Base-by-base conservation (phyloP, 1,140 invertebrate genomes). In the Drosophila persimilis region DNA sequence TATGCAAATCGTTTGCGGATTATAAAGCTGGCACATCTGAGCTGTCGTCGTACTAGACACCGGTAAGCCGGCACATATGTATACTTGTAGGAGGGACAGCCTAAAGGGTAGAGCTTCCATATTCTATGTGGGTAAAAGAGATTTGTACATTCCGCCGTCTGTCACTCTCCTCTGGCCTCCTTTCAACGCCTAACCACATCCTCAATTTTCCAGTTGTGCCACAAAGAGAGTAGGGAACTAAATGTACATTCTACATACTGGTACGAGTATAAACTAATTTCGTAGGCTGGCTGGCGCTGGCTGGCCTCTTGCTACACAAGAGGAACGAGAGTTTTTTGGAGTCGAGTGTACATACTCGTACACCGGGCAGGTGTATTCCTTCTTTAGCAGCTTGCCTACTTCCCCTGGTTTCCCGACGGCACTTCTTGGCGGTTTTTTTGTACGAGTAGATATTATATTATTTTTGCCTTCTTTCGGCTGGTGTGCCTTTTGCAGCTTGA, bases 161-260 rank as follows among this genome's bases (percentile, higher is more conserved):
- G 11, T 5, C 26, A 39, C 11, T 39, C 41, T 22, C 20, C 3
- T 8, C 46, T 39, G 4, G 11, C 58, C 29, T n/a, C 13, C 56
- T 58, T 44, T 39, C 44, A 39, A 47, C 41, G 60, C 65, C 55
- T 74, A 77, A 86, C 80, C 80, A 86, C 80, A 85, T 85, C 81
- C 80, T 85, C 81, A 86, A 85, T 85, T 85, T 86, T 77, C 73
- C 74, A 77, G 57, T 77, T 77, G 77, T 73, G 80, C 73, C 17
- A 75, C 70, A 77, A 67, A 81, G 63, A 55, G 11, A 62, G 26
- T 43, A 31, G 9, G 58, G 13, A 58, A 50, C 29, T 22, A 17
- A 35, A 58, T 51, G 43, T 24, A 45, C 54, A 26, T 24, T n/a
- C 24, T 56, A 26, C 5, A 41, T 53, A 53, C 48, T 26, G 31